Evolutionary conservation across 2,888 invertebrate species (phyloP).

Genomic region (Cremastinae sp.): DNA sequence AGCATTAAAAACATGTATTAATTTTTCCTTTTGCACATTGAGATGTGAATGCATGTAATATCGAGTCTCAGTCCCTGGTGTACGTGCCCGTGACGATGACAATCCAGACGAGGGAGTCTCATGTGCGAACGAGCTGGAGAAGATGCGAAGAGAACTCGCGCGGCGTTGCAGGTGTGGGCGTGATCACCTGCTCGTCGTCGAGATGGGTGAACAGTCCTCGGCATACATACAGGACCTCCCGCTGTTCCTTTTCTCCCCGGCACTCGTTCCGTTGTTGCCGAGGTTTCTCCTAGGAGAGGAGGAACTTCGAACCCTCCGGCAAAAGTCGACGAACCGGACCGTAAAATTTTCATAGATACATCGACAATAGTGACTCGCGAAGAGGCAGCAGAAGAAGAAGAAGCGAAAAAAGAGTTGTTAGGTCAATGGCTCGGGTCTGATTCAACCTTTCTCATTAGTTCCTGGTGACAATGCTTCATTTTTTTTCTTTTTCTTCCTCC

Average conservation of each 20-base stretch:
- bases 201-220: constrained; percentile 50
- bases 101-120: constrained; percentile 16
- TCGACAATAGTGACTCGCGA: background rate
- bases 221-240: constrained; percentile 46
- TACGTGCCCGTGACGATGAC: constrained; percentile 35
- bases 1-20: too few relatives aligned
- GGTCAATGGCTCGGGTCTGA: constrained; percentile 19
- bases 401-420: background rate
- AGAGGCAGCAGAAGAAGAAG: too few relatives aligned
- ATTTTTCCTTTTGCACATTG: constrained; percentile 28
- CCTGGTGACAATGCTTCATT: constrained; percentile 24
- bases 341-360: constrained; percentile 8
- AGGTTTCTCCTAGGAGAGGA: constrained; percentile 30
- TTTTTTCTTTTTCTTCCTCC: background rate
- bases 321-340: background rate
- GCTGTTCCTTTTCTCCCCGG: constrained; percentile 48
- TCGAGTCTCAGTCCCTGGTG: constrained; percentile 11
- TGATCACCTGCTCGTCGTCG: constrained; percentile 73
- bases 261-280: constrained; percentile 44
- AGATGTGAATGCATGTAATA: constrained; percentile 33
- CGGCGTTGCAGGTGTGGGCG: constrained; percentile 71
- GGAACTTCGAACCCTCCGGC: background rate
- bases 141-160: constrained; percentile 50
- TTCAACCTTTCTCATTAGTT: constrained; percentile 2
- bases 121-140: constrained; percentile 39